Base-by-base conservation (phyloP, 2,888 invertebrate genomes). In the Operophtera brumata region DNA sequence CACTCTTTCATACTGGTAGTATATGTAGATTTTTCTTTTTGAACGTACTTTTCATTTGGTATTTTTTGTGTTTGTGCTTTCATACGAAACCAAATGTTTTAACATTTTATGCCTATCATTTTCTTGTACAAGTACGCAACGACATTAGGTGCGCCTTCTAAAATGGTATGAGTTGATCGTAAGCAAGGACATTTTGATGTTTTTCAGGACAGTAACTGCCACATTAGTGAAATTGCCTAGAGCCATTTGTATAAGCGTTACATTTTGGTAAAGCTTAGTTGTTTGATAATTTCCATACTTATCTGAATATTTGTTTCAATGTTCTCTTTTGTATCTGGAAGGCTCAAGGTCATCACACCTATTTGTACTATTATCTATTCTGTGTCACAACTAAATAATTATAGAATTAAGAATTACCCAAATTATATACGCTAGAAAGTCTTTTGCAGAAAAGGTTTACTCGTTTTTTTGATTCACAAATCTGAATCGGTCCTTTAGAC, bases 401-500 rank as follows among this genome's bases (percentile, higher is more conserved):
- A n/a, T n/a, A n/a, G n/a, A n/a, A n/a, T n/a, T n/a, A n/a, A n/a
- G n/a, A n/a, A n/a, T n/a, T n/a, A n/a, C n/a, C n/a, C n/a, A n/a
- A n/a, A n/a, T n/a, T n/a, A n/a, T n/a, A n/a, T n/a, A n/a, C n/a
- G 26, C 4, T 2, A 36, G 7, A 44, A 25, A 28, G 43, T 44
- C n/a, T 39, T 12, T 20, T 9, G 1, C 25, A 26, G 37, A 26
- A 34, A 56, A 44, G 39, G 54, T 63, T 69, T 52, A 62, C 37
- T 60, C 62, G 44, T 57, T 64, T 66, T 67, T 63, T 59, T 62
- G 53, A 47, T 57, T 54, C 56, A 53, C 56, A 61, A 59, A 51
- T 51, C 50, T 54, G 56, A 57, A 65, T 69, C 49, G 55, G 51
- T 30, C 56, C 48, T 45, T 52, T 59, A 63, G 54, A 39, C 63